A percentile compares a stretch with the other conserved stretches of the same genome.
phyloP scores from a whole-genome alignment of 2,113 vertebrate genomes.

The Prochilodus magdalenae region DNA sequence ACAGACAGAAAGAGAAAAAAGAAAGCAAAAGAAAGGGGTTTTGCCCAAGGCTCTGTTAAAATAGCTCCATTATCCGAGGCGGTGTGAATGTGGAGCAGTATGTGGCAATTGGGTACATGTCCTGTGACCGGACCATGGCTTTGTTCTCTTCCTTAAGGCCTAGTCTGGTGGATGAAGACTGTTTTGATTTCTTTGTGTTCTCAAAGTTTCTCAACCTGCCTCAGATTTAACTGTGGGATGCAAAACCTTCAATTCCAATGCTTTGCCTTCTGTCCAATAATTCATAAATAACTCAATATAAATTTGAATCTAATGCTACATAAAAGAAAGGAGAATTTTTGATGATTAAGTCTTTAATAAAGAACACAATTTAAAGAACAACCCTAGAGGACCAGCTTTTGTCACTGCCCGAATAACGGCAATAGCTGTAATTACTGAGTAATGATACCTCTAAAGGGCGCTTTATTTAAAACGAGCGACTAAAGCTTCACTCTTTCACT shows the following conservation, averaged over 20 bases:
- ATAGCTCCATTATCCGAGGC: conserved; percentile 73
- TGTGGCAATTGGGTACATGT: conserved; percentile 42
- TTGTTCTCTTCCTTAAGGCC: conserved; percentile 34
- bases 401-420: not conserved
- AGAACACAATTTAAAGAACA: too few relatives aligned
- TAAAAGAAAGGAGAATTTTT: too few relatives aligned
- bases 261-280: too few relatives aligned
- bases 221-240: not conserved
- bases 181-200: not conserved
- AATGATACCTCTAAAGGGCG: not conserved
- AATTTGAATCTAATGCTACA: too few relatives aligned
- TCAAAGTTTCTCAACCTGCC: not conserved
- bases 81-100: conserved; percentile 63
- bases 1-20: not conserved
- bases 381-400: not conserved
- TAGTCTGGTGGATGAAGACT: conserved; percentile 2
- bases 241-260: too few relatives aligned
- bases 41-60: conserved; percentile 70
- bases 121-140: conserved; percentile 38
- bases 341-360: not conserved
- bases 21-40: conserved; percentile 60
- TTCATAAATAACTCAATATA: too few relatives aligned
- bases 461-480: conserved; percentile 25
- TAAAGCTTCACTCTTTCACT: conserved; percentile 31
- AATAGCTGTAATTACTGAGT: not conserved